phyloP scores from a whole-genome alignment of 2,797 vertebrate species.

The Dendrocincla tyrannina region DNA sequence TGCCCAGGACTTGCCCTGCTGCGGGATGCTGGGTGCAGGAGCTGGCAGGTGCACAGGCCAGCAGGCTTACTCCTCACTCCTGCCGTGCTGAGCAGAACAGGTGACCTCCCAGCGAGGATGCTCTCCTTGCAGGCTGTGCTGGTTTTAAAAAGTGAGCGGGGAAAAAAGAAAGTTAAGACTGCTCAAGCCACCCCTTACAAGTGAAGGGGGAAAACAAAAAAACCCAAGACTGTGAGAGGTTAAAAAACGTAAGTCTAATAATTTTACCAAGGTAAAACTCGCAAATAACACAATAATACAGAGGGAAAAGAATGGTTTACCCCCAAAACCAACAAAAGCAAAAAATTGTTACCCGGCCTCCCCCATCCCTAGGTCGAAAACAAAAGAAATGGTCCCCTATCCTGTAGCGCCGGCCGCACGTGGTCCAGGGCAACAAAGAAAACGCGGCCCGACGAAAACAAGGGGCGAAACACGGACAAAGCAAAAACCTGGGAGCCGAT shows the following conservation, averaged over 20 bases:
- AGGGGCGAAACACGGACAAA: neutral
- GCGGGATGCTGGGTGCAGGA: neutral
- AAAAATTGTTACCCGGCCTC: neutral
- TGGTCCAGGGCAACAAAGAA: neutral
- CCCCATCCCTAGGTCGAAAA: neutral
- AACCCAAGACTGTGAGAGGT: neutral
- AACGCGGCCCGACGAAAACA: neutral
- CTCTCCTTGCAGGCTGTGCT: neutral
- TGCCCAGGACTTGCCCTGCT: neutral
- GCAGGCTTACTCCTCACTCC: neutral
- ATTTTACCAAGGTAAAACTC: neutral
- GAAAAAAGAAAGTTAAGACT: neutral
- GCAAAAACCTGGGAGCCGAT: neutral
- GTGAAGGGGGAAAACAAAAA: neutral
- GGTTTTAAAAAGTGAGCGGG: neutral
- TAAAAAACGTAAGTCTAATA: neutral
- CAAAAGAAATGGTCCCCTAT: neutral
- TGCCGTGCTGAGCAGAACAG: fast-evolving
- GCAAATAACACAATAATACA: neutral
- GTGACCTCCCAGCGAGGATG: neutral
- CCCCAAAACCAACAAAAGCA: neutral
- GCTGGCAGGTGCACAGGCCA: neutral
- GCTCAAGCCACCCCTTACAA: neutral
- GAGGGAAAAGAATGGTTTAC: neutral
- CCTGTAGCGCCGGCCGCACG: neutral